Conservation (phyloP, 2,797 vertebrate species). For the Sarcophilus harrisii region DNA sequence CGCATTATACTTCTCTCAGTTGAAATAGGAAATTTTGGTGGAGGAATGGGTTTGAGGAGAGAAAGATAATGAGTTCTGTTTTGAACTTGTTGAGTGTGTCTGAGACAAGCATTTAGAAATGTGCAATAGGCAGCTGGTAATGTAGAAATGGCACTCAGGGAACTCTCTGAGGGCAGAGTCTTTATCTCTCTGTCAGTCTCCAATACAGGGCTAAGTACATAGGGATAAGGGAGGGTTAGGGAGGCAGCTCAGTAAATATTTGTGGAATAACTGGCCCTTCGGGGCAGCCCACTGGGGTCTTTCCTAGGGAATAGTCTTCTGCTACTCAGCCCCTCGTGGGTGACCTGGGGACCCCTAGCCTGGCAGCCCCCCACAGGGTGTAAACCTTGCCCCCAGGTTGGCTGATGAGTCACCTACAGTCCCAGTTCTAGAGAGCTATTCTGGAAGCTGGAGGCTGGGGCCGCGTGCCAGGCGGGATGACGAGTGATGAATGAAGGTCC, state of each 20-base stretch:
- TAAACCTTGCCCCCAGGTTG: neutral
- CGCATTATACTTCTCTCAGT: neutral
- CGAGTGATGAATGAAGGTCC: neutral
- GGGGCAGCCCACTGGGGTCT: neutral
- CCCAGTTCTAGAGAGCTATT: slow-evolving; percentile 1
- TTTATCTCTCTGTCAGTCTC: neutral
- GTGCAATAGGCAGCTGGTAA: neutral
- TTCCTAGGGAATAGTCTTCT: neutral
- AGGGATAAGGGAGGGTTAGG: neutral
- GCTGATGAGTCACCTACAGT: neutral
- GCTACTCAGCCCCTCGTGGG: neutral
- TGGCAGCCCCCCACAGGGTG: neutral
- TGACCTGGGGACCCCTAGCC: neutral
- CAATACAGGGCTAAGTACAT: neutral
- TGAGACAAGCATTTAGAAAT: neutral
- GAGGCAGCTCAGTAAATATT: neutral
- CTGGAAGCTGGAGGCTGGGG: neutral
- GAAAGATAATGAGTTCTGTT: neutral
- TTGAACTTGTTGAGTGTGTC: neutral
- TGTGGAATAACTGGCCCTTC: neutral
- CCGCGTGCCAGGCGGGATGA: neutral
- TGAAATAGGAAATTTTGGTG: neutral
- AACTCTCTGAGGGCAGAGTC: neutral
- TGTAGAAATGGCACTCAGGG: neutral
- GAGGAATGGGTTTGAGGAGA: neutral